Base-by-base conservation (phyloP, 2,888 invertebrate species). In the Glaucopsyche alexis region DNA sequence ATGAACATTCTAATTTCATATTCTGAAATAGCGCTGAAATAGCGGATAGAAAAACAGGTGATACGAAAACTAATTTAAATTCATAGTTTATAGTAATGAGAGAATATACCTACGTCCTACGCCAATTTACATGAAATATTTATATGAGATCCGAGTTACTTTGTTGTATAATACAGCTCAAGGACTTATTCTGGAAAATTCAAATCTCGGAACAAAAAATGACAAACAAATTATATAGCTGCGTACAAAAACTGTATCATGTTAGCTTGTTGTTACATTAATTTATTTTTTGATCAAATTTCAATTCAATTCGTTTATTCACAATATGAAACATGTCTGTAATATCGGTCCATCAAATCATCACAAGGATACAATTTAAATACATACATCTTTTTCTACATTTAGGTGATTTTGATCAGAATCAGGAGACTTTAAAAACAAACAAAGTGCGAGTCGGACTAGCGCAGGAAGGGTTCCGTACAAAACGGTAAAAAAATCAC, bases 61-160 rank as follows among this genome's bases (percentile, higher is more conserved):
- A 16, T 16, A 55, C 55, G 5, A 19, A 55, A 55, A 42, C 42
- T 42, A 42, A 42, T 42, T 42, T 55, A 2, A 29, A 55, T 19
- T 55, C 55, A 55, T 11, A 55, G 9, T 16, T 19, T 19, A 55
- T 55, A 19, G 16, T 5, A 55, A 55, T 11, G 9, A 19, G 55
- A 55, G 16, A 55, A 55, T 9, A 11, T 55, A 55, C 19, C 16
- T 55, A 55, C 19, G 19, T 19, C 19, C 16, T 55, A 55, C 19
- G 19, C 11, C 16, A 19, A 16, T 52, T 50, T 52, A 19, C 55
- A 55, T 55, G 55, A 19, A 55, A 55, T 55, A 55, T 55, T 55
- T 19, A 55, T 55, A 55, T 55, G 55, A 55, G 55, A 11, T 55
- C 55, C 16, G 55, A 55, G 55, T 55, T 55, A 55, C 55, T 55